These are phyloP conservation scores for Tangara arthus DNA, from an alignment of 2,797 vertebrate species.

Conservation along the genomic window DNA sequence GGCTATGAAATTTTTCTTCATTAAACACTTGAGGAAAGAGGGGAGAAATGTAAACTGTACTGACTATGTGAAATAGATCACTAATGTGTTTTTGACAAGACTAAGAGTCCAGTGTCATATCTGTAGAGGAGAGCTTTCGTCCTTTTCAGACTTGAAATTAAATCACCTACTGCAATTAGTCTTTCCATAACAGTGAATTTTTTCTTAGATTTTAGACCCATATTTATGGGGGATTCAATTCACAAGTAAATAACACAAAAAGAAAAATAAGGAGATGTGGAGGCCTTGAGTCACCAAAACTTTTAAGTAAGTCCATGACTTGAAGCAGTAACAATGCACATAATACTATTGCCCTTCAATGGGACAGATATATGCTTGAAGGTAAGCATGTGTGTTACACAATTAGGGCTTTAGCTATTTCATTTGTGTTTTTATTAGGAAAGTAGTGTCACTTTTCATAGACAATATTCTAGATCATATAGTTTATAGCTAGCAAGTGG, in stretches of 20 bases:
- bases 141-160: background rate
- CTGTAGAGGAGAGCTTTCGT: background rate
- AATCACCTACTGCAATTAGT: background rate
- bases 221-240: background rate
- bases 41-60: background rate
- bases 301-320: background rate
- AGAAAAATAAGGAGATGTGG: background rate
- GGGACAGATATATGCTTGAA: background rate
- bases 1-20: background rate
- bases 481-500: background rate
- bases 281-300: background rate
- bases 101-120: background rate
- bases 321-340: background rate
- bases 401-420: background rate
- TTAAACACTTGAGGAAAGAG: slow-evolving; percentile 19
- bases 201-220: background rate
- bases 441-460: background rate
- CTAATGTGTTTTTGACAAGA: background rate
- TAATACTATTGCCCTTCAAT: background rate
- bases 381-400: background rate
- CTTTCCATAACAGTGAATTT: background rate
- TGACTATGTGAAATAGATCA: background rate
- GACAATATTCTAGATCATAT: background rate
- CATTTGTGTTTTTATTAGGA: background rate
- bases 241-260: background rate